Percentiles rank a stretch among this genome's conserved stretches.
These are phyloP conservation scores for Melitaea cinxia DNA, from an alignment of 1,140 invertebrate genomes.

Conservation along the genomic window DNA sequence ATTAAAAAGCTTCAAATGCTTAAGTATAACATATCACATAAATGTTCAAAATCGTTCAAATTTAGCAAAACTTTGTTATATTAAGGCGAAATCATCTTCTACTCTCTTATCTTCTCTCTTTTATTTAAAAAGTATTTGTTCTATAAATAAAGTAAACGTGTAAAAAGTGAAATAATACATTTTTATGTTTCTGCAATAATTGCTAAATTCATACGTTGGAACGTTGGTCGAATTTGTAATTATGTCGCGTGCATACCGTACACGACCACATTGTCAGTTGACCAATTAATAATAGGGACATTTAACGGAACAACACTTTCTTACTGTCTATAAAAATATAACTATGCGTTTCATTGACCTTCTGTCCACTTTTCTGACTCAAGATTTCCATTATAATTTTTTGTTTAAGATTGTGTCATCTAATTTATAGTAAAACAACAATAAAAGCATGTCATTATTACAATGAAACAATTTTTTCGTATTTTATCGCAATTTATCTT, in stretches of 20 bases:
- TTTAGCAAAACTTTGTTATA: too few relatives aligned
- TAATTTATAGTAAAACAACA: not conserved
- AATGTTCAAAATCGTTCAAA: too few relatives aligned
- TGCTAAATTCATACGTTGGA: conserved; percentile 11
- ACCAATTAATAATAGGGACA: conserved; percentile 49
- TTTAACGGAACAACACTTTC: conserved; percentile 65
- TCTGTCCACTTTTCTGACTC: not conserved
- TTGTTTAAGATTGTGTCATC: not conserved
- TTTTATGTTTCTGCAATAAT: conserved; percentile 9
- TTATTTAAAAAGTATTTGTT: too few relatives aligned
- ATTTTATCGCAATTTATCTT: too few relatives aligned
- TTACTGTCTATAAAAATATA: conserved; percentile 23
- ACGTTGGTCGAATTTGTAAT: conserved; percentile 30
- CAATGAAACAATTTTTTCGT: too few relatives aligned
- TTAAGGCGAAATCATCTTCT: too few relatives aligned
- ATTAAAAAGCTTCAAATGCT: too few relatives aligned
- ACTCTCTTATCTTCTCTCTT: too few relatives aligned
- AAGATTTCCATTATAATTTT: not conserved
- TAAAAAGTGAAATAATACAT: not conserved
- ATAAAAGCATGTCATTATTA: not conserved
- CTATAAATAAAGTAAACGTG: too few relatives aligned
- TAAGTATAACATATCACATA: too few relatives aligned
- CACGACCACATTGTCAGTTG: conserved; percentile 6
- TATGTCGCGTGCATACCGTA: conserved; percentile 36
- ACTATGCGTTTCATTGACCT: conserved; percentile 4